A percentile compares a stretch with the other conserved stretches of the same genome.
These are phyloP conservation scores for Drosophila burlai DNA, from an alignment of 1,140 invertebrate species.

Conservation along the genomic window DNA sequence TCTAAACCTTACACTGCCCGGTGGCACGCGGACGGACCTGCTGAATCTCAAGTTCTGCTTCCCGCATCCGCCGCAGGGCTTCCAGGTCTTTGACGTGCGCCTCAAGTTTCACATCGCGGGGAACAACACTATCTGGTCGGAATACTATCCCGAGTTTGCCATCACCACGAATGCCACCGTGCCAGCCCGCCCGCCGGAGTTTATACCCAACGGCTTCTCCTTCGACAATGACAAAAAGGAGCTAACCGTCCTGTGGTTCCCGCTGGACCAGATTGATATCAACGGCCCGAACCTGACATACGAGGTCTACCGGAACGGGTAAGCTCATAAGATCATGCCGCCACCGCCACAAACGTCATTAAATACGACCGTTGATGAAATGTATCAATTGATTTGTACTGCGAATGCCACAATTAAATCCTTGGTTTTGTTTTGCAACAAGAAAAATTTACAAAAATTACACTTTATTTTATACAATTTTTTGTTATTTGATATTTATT, in stretches of 20 bases:
- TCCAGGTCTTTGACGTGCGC: constrained; percentile 7
- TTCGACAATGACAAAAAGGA: not conserved
- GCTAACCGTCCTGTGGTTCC: constrained; percentile 44
- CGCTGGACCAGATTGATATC: not conserved
- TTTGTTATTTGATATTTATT: no score
- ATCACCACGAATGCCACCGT: not conserved
- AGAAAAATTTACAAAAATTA: no score
- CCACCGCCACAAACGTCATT: no score
- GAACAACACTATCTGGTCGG: constrained; percentile 3
- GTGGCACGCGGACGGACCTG: not conserved
- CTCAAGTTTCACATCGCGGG: not conserved
- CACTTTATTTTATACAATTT: no score
- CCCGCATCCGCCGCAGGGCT: constrained; percentile 1
- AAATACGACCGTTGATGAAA: no score
- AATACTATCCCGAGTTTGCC: not conserved
- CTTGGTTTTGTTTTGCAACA: no score
- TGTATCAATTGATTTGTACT: no score
- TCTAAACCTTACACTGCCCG: not conserved
- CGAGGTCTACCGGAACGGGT: not conserved
- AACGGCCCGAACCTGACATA: constrained; percentile 31
- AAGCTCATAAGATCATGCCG: not conserved
- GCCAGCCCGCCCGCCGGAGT: constrained; percentile 9
- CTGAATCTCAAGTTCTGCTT: constrained; percentile 7
- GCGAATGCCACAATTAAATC: no score
- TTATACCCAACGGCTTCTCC: constrained; percentile 23